A percentile compares a stretch with the other conserved stretches of the same genome.
Evolutionary conservation across 1,140 invertebrate genomes (phyloP).

Genomic region (Rhagoletis zephyria): DNA sequence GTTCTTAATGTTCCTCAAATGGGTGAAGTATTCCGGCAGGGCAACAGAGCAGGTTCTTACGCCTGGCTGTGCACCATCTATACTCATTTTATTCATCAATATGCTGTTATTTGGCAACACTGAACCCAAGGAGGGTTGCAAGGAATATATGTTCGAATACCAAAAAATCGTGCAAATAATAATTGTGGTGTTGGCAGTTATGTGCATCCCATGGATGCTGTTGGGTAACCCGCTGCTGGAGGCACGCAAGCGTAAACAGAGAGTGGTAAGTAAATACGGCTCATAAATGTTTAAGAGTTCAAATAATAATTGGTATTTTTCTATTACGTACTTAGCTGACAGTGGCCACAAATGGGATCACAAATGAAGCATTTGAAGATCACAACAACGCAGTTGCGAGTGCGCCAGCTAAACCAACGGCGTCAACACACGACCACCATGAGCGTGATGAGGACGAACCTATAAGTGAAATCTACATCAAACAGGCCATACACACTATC

Average conservation of each 20-base stretch:
- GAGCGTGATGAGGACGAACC: conserved; percentile 75
- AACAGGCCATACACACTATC: conserved; percentile 95
- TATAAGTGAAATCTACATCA: conserved; percentile 90
- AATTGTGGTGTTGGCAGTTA: conserved; percentile 82
- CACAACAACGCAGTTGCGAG: neutral
- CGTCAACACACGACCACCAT: conserved; percentile 59
- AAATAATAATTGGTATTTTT: neutral
- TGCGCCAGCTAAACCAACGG: neutral
- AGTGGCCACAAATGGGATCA: neutral
- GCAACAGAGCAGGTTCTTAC: conserved; percentile 73
- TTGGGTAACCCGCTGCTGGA: conserved; percentile 89
- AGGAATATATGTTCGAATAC: conserved; percentile 82
- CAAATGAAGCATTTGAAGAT: neutral
- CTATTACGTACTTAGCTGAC: neutral
- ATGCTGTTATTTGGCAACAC: conserved; percentile 83
- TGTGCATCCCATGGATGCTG: conserved; percentile 94
- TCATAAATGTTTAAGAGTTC: neutral
- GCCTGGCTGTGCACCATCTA: conserved; percentile 86
- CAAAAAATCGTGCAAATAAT: conserved; percentile 83
- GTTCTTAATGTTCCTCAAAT: conserved; percentile 93
- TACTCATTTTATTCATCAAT: conserved; percentile 92
- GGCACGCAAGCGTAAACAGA: conserved; percentile 45
- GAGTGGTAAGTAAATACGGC: neutral
- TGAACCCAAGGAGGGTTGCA: conserved; percentile 76
- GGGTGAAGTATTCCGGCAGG: conserved; percentile 81